Percentiles rank a stretch among this genome's conserved stretches.
Conservation (phyloP, 2,797 vertebrate genomes). For the Myotis daubentonii region DNA sequence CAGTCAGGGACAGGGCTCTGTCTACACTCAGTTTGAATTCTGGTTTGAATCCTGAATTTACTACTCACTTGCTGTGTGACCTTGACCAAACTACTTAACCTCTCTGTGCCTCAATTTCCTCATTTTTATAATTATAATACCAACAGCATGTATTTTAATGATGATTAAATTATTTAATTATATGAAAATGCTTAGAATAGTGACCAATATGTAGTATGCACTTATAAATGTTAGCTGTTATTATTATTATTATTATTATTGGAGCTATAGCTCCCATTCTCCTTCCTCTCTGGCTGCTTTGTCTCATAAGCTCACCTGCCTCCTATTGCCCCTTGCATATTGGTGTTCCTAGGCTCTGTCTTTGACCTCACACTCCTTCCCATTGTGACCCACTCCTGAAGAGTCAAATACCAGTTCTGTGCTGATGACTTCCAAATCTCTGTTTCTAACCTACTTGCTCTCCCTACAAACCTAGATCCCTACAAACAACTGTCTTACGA, state of each 20-base stretch:
- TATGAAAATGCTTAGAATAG: background rate
- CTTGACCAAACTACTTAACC: background rate
- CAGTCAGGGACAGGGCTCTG: background rate
- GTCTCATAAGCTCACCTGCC: background rate
- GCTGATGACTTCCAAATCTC: background rate
- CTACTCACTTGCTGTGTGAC: background rate
- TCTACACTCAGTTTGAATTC: background rate
- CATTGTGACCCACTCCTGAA: background rate
- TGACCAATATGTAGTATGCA: background rate
- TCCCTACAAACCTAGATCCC: background rate
- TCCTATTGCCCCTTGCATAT: background rate
- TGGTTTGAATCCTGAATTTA: background rate
- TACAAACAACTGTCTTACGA: background rate
- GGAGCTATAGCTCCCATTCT: background rate
- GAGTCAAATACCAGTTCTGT: background rate
- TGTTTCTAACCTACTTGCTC: background rate
- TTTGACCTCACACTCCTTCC: background rate
- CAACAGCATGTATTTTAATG: background rate
- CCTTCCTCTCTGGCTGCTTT: background rate
- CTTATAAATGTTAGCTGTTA: background rate
- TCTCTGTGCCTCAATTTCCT: constrained; percentile 18
- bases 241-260: constrained; percentile 1
- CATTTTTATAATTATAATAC: constrained; percentile 2
- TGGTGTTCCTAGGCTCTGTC: background rate
- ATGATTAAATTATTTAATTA: background rate